phyloP scores from a whole-genome alignment of 2,113 vertebrate genomes.

The Solenodon paradoxus region DNA sequence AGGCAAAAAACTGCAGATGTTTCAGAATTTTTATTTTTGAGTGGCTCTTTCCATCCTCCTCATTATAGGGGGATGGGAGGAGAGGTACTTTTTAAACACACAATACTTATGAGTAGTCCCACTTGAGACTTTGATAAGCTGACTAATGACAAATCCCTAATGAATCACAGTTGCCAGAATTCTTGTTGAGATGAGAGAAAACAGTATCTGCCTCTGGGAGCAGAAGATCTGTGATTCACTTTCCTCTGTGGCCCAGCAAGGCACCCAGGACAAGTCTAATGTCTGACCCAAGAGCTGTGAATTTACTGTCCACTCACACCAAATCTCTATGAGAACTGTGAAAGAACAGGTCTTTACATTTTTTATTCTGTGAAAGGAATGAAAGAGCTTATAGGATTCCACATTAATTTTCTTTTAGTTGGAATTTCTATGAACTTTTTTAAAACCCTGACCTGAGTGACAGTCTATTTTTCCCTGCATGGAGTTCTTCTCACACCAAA shows the following conservation, averaged over 20 bases:
- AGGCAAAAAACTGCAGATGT: not conserved
- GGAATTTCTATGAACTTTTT: not conserved
- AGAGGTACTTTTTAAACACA: not conserved
- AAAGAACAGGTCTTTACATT: not conserved
- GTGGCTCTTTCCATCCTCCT: not conserved
- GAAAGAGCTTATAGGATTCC: not conserved
- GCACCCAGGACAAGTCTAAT: not conserved
- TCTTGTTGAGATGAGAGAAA: slow-evolving; percentile 10
- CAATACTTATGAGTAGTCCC: not conserved
- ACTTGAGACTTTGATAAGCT: not conserved
- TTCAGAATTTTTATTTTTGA: not conserved
- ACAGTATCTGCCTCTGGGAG: not conserved
- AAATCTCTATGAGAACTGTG: not conserved
- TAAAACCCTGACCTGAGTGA: not conserved
- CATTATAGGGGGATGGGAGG: no score
- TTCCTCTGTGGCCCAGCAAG: not conserved
- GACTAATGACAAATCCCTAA: not conserved
- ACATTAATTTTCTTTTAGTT: not conserved
- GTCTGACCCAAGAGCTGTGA: not conserved
- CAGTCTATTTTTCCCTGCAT: not conserved
- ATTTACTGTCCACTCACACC: not conserved
- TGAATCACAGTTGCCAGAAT: not conserved
- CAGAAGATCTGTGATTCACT: not conserved
- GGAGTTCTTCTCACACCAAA: not conserved
- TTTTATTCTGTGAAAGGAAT: not conserved